phyloP scores from a whole-genome alignment of 2,797 vertebrate genomes.

The Discoglossus pictus region DNA sequence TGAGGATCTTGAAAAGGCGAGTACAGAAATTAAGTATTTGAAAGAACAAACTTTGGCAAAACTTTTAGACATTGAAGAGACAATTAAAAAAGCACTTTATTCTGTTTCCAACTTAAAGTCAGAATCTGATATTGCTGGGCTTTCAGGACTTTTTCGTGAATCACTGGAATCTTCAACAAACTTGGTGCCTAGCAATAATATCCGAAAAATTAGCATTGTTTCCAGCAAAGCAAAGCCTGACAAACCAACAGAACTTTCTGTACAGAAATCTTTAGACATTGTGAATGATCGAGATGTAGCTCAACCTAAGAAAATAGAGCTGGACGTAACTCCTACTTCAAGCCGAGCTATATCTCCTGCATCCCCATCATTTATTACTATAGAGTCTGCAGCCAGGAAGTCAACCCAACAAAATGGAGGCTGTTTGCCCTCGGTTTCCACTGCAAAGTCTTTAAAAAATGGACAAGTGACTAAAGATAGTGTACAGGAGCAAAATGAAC shows the following conservation, averaged over 20 bases:
- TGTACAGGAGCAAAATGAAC: no score
- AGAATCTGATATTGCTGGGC: conserved; percentile 79
- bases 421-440: conserved; percentile 5
- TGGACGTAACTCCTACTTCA: conserved; percentile 58
- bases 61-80: conserved; percentile 87
- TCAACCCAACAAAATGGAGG: conserved; percentile 55
- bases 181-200: conserved; percentile 64
- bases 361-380: conserved; percentile 86
- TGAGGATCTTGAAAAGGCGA: conserved; percentile 88
- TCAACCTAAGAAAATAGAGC: conserved; percentile 44
- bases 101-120: conserved; percentile 90
- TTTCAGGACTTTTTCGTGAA: conserved; percentile 85
- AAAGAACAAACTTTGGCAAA: conserved; percentile 91
- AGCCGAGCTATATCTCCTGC: conserved; percentile 70
- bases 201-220: conserved; percentile 76
- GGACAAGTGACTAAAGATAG: conserved; percentile 11
- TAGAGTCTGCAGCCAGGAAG: conserved; percentile 83
- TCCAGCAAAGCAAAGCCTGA: conserved; percentile 74
- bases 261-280: conserved; percentile 22
- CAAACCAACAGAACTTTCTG: conserved; percentile 43
- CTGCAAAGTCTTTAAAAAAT: conserved; percentile 21
- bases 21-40: conserved; percentile 84
- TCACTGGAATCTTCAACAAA: conserved; percentile 72
- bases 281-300: conserved; percentile 44
- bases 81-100: conserved; percentile 89